Evolutionary conservation across 2,888 invertebrate genomes (phyloP), one percentile per base, ranked within the genome.

Genomic region (Eumacrocentrus americanus): DNA sequence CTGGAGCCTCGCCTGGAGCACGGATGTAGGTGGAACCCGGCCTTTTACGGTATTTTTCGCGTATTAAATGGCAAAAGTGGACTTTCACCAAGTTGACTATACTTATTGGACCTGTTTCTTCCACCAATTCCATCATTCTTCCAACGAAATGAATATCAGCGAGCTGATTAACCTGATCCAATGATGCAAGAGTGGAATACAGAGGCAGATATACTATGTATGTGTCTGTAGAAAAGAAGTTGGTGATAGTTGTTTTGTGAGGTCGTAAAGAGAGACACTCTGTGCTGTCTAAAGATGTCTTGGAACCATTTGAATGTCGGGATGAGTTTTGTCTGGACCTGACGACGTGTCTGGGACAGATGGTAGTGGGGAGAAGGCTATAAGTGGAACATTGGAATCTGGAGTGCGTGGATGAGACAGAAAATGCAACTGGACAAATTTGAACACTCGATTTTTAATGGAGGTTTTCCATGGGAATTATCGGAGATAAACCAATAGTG

Each of bases 11-110:
- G 52, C 40, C 40, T 40, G 14, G 38, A n/a, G 52, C 52, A 16
- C 40, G 40, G 40, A 52, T 40, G 52, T 52, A 34, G 52, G 40
- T 16, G 52, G 40, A 16, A 34, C 52, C 12, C 51, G 20, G 25
- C 52, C 52, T 52, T 52, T 40, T 52, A 52, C 40, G 52, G 52
- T 52, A 52, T 52, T 52, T 52, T 52, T 52, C 52, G 22, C 40
- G 25, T 40, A 37, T 52, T 40, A 52, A 52, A 38, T 52, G 38
- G 1, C 11, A 35, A 38, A 14, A 40, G 18, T 16, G 18, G 7
- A 52, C 52, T 52, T 52, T 52, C 52, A 52, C 40, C 40, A 40
- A 12, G 25, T 22, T 23, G 6, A 11, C 11, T 22, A 34, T 29
- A 14, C 5, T 22, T 11, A 22, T 22, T n/a, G 22, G 6, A 22